These are phyloP conservation scores for Mellilla xanthometata DNA, from an alignment of 2,888 invertebrate species.

Conservation along the genomic window DNA sequence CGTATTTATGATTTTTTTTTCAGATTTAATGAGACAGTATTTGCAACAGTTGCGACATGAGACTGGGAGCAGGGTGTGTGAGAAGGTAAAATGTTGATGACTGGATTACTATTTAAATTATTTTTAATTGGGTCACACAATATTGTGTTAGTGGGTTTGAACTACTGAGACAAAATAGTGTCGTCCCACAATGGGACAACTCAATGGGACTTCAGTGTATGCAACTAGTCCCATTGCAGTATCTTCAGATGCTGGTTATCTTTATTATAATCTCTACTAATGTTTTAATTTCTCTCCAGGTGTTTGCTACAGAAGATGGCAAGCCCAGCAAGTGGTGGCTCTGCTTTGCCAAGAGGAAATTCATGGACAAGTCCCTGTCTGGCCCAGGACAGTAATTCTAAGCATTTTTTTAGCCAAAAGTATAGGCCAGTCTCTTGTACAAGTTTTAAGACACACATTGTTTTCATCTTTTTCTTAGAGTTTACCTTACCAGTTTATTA, in stretches of 20 bases:
- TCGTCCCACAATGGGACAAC: too few species aligned
- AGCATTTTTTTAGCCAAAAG: slow-evolving; percentile 15
- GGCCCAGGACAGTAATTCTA: slow-evolving; percentile 90
- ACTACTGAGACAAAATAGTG: too few species aligned
- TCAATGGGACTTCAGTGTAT: too few species aligned
- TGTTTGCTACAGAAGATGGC: slow-evolving; percentile 94
- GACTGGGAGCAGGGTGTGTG: slow-evolving; percentile 94
- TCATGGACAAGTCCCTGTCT: slow-evolving; percentile 98
- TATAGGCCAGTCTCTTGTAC: neutral
- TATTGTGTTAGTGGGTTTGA: too few species aligned
- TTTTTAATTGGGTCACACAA: too few species aligned
- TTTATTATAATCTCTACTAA: too few species aligned
- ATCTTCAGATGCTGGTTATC: too few species aligned
- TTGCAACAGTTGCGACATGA: slow-evolving; percentile 97
- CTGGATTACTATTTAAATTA: too few species aligned
- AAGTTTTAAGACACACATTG: too few species aligned
- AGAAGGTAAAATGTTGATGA: slow-evolving; percentile 88
- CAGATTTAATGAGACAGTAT: slow-evolving; percentile 96
- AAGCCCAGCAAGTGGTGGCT: slow-evolving; percentile 99
- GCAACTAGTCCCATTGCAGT: too few species aligned
- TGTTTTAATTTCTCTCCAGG: slow-evolving; percentile 46
- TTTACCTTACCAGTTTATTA: too few species aligned
- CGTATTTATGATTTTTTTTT: slow-evolving; percentile 38
- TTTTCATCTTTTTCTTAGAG: too few species aligned
- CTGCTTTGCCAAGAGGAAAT: slow-evolving; percentile 99